Base-by-base conservation (phyloP, 2,888 invertebrate genomes). In the Chrysina gloriosa region DNA sequence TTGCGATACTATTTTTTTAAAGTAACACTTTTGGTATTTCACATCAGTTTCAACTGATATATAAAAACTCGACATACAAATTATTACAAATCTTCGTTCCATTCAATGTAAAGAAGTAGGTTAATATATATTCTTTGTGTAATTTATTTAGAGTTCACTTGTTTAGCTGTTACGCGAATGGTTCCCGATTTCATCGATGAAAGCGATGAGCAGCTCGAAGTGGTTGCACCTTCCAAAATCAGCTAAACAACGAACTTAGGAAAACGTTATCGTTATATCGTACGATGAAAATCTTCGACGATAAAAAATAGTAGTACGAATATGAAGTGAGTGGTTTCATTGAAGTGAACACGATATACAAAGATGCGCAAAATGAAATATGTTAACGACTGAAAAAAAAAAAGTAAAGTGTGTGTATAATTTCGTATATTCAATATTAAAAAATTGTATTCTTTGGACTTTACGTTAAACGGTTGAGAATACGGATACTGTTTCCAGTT, bases 371-470 rank as follows among this genome's bases (percentile, higher is more conserved):
- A 61, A 61, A 61, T 61, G 58, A 61, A 45, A 45, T 2, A 16
- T 29, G 14, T 45, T 61, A 61, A 45, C 27, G 11, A 29, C 14
- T 52, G 19, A 31, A 52, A 31, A 52, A 50, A 27, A 52, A 29
- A 47, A 21, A 47, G 21, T 31, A 16, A 47, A 52, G 31, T 31
- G 31, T 31, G 42, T 25, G 42, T 61, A 61, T 42, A 45, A 42
- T 42, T 42, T 67, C 63, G 63, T 63, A 67, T 67, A 42, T 63
- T 63, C 63, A 52, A 48, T 50, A 54, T 52, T 61, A 63, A 63
- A 67, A 68, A 68, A 50, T 54, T 39, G 36, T 61, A 61, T 68
- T 68, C 63, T 68, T 68, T 68, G 68, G 68, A 68, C 52, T 68
- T 42, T 56, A 45, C 54, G 54, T 45, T 45, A 54, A 56, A 47